These are phyloP conservation scores for Thomomys bottae DNA, from an alignment of 2,113 vertebrate species.

Conservation along the genomic window DNA sequence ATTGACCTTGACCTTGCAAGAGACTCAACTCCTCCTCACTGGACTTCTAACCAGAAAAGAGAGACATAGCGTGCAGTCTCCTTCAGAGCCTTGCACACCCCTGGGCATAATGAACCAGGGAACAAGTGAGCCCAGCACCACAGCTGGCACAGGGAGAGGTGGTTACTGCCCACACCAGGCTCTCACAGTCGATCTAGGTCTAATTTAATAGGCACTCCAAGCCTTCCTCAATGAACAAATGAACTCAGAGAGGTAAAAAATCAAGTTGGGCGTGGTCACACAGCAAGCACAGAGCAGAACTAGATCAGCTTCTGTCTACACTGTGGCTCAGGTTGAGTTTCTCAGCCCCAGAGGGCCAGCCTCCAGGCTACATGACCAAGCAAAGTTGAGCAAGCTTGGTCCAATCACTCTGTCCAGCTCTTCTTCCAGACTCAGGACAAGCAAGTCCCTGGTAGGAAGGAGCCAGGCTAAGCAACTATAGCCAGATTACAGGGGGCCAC, in stretches of 20 bases:
- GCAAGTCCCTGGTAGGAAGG: background rate
- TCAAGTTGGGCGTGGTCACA: background rate
- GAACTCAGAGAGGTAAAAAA: background rate
- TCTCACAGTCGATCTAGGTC: background rate
- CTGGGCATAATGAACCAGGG: background rate
- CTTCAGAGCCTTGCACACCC: background rate
- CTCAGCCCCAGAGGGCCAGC: background rate
- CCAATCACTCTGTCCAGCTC: background rate
- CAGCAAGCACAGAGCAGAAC: background rate
- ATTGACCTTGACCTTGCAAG: background rate
- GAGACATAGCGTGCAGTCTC: background rate
- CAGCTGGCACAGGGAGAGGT: accelerated
- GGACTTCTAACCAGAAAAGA: background rate
- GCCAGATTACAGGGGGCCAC: conserved; percentile 9
- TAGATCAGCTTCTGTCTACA: background rate
- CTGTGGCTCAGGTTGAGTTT: background rate
- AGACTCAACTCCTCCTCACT: background rate
- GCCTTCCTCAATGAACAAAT: background rate
- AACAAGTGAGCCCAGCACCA: background rate
- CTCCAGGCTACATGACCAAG: background rate
- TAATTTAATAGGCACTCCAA: background rate
- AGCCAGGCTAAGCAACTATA: conserved; percentile 5
- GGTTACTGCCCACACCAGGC: accelerated
- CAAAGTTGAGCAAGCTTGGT: background rate
- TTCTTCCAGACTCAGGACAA: background rate